Conservation (phyloP, 1,140 invertebrate species). For the Philotrypesis tridentata region DNA sequence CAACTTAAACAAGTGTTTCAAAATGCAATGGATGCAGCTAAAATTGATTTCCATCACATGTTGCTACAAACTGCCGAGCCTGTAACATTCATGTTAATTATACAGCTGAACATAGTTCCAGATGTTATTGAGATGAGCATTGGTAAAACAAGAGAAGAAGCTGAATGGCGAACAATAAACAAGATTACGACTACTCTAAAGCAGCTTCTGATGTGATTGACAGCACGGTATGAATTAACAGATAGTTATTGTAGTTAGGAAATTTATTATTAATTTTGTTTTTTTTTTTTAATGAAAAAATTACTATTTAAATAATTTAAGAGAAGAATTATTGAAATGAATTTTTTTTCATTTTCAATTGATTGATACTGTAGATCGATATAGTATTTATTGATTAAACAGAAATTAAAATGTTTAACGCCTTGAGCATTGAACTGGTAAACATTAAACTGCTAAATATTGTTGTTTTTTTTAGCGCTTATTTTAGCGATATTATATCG, state of each 20-base stretch:
- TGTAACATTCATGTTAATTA: background rate
- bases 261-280: background rate
- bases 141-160: slow-evolving; percentile 6
- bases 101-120: slow-evolving; percentile 1
- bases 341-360: too few relatives aligned
- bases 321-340: too few relatives aligned
- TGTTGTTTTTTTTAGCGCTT: too few relatives aligned
- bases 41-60: slow-evolving; percentile 21
- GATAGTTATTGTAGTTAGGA: background rate
- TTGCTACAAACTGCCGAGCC: background rate
- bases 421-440: too few relatives aligned
- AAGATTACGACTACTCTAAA: background rate
- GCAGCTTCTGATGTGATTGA: background rate
- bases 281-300: too few relatives aligned
- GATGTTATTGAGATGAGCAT: slow-evolving; percentile 18
- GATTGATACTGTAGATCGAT: background rate
- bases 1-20: background rate
- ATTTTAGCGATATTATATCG: too few relatives aligned
- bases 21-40: background rate
- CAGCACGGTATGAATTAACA: background rate
- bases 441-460: too few relatives aligned
- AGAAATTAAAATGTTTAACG: too few relatives aligned
- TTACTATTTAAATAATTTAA: too few relatives aligned
- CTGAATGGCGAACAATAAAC: background rate
- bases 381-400: background rate